Conservation (phyloP, 2,888 invertebrate genomes). For the Himalopsyche japonica region DNA sequence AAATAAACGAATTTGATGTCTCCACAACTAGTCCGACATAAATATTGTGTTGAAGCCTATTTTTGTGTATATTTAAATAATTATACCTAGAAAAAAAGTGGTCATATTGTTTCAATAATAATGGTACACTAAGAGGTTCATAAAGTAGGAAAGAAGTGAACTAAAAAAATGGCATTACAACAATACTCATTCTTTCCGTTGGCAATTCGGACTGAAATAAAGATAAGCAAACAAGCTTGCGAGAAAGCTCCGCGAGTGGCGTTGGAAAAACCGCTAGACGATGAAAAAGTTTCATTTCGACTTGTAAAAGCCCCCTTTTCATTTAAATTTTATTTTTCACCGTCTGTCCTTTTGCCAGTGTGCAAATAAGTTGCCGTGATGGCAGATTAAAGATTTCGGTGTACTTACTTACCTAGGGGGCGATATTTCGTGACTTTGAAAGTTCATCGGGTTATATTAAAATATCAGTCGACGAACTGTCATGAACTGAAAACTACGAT, state of each 20-base stretch:
- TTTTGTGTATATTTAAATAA: too few species aligned
- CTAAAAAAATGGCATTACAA: neutral
- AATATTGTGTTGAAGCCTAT: too few species aligned
- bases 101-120: too few species aligned
- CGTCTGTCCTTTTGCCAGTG: neutral
- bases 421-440: neutral
- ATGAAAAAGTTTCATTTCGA: neutral
- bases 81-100: too few species aligned
- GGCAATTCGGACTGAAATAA: neutral
- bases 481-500: too few species aligned
- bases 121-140: too few species aligned
- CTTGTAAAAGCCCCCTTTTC: neutral
- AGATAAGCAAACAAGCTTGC: neutral
- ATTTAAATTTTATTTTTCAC: neutral
- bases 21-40: too few species aligned
- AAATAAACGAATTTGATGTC: too few species aligned
- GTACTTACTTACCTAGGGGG: neutral
- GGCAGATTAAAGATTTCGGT: neutral
- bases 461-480: too few species aligned
- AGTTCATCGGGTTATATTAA: neutral
- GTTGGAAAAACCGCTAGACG: neutral
- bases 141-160: neutral
- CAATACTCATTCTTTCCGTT: neutral
- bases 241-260: neutral
- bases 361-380: neutral